phyloP scores from a whole-genome alignment of 2,113 vertebrate species.

The Atractosteus spatula region DNA sequence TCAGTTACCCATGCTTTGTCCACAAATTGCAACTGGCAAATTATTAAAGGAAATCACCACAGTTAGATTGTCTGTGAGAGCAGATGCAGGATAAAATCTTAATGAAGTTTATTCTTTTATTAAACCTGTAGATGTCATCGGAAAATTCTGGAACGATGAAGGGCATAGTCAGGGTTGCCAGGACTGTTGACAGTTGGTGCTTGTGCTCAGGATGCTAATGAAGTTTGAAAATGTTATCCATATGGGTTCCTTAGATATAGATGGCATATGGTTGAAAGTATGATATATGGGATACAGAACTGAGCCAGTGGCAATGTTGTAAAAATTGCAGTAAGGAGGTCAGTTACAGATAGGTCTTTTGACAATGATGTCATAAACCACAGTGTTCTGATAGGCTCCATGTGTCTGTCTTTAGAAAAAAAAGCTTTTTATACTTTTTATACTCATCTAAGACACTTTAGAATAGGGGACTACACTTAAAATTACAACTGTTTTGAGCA shows the following conservation, averaged over 20 bases:
- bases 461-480: too few species aligned
- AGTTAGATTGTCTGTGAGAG: too few species aligned
- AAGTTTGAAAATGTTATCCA: not conserved
- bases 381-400: not conserved
- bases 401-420: not conserved
- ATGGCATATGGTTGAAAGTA: not conserved
- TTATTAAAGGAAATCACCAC: too few species aligned
- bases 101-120: not conserved
- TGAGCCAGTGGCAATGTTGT: not conserved
- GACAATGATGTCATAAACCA: not conserved
- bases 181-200: not conserved
- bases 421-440: not conserved
- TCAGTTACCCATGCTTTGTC: too few species aligned
- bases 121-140: not conserved
- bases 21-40: too few species aligned
- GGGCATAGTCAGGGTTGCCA: not conserved
- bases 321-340: not conserved
- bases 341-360: not conserved
- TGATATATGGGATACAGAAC: not conserved
- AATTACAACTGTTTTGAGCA: too few species aligned
- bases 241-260: not conserved
- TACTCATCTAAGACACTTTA: not conserved
- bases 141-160: not conserved
- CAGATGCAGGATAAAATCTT: not conserved
- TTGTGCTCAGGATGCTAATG: slow-evolving; percentile 3